phyloP scores from a whole-genome alignment of 2,888 invertebrate genomes.

The Apodemia mormo region DNA sequence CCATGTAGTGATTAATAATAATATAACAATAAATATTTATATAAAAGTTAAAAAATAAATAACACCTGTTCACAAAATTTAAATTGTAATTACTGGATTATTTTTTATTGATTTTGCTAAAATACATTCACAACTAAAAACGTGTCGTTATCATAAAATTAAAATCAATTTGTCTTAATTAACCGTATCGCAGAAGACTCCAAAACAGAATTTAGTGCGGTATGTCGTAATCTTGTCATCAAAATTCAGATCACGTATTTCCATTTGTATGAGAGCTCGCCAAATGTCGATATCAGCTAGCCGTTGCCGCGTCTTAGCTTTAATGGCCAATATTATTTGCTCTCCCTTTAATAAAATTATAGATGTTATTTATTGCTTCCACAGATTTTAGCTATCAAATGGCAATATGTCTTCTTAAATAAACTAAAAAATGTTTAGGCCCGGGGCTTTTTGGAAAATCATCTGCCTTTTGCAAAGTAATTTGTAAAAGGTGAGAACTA shows the following conservation, averaged over 20 bases:
- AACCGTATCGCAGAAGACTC: conserved; percentile 4
- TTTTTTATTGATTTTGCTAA: too few relatives aligned
- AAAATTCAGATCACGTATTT: conserved; percentile 67
- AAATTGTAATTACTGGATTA: too few relatives aligned
- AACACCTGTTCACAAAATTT: too few relatives aligned
- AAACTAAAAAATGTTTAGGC: too few relatives aligned
- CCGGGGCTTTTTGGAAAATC: too few relatives aligned
- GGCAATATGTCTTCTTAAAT: too few relatives aligned
- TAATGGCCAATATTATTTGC: conserved; percentile 22
- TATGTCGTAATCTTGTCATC: conserved; percentile 59
- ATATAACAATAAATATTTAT: too few relatives aligned
- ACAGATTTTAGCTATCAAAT: not conserved
- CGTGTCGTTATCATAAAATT: not conserved
- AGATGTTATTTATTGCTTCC: conserved; percentile 8
- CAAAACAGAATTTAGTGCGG: conserved; percentile 17
- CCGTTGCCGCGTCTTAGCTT: conserved; percentile 20
- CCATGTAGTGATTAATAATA: too few relatives aligned
- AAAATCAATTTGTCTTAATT: conserved; percentile 13
- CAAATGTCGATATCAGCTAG: conserved; percentile 56
- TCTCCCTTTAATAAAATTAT: conserved; percentile 16
- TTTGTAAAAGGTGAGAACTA: too few relatives aligned
- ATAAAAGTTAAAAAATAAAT: too few relatives aligned
- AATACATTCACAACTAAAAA: not conserved
- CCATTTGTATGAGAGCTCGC: conserved; percentile 64
- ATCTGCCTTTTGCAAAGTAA: too few relatives aligned